Base-by-base conservation (phyloP, 1,140 invertebrate species). In the Bombus affinis region DNA sequence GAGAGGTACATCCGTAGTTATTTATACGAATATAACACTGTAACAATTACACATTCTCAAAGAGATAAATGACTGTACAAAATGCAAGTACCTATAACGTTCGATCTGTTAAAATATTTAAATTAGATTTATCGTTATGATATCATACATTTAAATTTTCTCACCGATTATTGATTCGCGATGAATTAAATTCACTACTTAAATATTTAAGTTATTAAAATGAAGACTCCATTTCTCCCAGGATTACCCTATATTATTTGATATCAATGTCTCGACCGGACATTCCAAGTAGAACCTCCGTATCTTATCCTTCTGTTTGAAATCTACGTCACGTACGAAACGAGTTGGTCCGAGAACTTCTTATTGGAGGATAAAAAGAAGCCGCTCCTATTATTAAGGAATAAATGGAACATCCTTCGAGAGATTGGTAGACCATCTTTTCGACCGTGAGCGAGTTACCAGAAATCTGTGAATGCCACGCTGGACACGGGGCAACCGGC, bases 361-460 rank as follows among this genome's bases (percentile, higher is more conserved):
- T 59, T 59, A 28, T 62, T 44, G 47, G 47, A 42, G 70, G n/a
- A 79, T 85, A 77, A 90, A 78, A 87, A 83, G 79, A 75, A 90
- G 81, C 86, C 83, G 89, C 89, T 88, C 77, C 89, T 86, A 86
- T 88, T 90, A 84, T 90, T 90, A 88, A 74, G 74, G 44, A 53
- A 73, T 72, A 88, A 77, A 79, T 72, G 66, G 76, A 73, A 32
- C 53, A 83, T 39, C 59, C 75, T 74, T 8, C 66, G 37, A 28
- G 53, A 68, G 18, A 42, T 15, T 62, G 22, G 70, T 5, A 35
- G 18, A 39, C 53, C 44, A n/a, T 72, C 71, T 15, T 47, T 77
- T 15, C 35, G 25, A 22, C 28, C 18, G 59, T 62, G 15, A 32
- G 25, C 35, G 47, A 77, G 59, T 89, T 87, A 59, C 85, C 88